Base-by-base conservation (phyloP, 2,113 vertebrate species). In the Tringa solitaria region DNA sequence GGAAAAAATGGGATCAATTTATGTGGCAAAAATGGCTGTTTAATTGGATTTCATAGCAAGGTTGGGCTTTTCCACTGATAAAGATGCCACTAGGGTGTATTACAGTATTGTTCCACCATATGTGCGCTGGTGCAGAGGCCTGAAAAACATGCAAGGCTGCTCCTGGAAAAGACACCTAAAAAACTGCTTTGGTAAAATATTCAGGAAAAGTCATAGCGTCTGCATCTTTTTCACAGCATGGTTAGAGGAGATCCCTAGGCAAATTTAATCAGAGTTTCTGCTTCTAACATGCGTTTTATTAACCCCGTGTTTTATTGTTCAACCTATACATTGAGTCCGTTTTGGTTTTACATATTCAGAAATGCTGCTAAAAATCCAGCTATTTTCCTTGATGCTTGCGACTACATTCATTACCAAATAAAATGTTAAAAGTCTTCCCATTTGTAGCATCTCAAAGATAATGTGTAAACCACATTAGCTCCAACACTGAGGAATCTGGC, bases 1-100 rank as follows among this genome's bases (percentile, higher is more conserved):
- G 75, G 77, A 89, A 90, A 96, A 92, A 93, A 95, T 59, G 57
- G 91, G 93, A 83, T 89, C 91, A 33, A 77, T 96, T 96, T 87
- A 92, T 86, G 64, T n/a, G 72, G 94, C 80, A 93, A 94, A 96
- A 96, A 91, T 79, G 81, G 81, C 94, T 74, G 10, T 88, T 94
- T 96, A 94, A 92, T 96, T 96, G 89, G 90, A 89, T 96, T 96
- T 96, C 91, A 75, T 95, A 83, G 89, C 75, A 85, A 89, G 72
- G 53, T 76, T 97, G 96, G 95, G 84, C 83, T 93, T 90, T 96
- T 80, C 91, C 51, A 53, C 92, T 93, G 91, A 92, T 84, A 72
- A 97, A 95, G 94, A 81, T 90, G 95, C 83, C 92, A 92, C 95
- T 46, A 33, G 94, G 94, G 94, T 95, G 65, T 73, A 75, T 76